Evolutionary conservation across 92 coral and sea anemone species (phyloP).

Genomic region (Palythoa grandis): DNA sequence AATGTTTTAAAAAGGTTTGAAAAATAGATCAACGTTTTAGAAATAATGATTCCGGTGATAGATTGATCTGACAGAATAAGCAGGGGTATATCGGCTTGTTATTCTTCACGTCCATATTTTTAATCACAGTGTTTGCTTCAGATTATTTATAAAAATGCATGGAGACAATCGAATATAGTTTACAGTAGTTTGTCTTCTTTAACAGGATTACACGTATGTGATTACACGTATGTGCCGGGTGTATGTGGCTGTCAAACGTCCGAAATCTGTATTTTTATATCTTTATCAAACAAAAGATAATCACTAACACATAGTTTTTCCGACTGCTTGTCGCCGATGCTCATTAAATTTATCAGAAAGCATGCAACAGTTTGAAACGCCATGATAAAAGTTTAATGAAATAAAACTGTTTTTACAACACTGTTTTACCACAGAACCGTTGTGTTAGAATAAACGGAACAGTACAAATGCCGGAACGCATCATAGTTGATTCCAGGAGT

Average conservation of each 20-base stretch:
- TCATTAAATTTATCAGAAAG: neutral
- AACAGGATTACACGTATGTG: too few species aligned
- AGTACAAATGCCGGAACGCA: neutral
- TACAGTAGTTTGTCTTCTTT: too few species aligned
- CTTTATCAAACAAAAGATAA: neutral
- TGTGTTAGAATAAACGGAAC: neutral
- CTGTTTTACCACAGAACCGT: neutral
- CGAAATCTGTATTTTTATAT: neutral
- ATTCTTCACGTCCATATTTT: too few species aligned
- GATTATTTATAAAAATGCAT: too few species aligned
- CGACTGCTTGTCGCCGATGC: conserved; percentile 31
- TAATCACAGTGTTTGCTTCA: too few species aligned
- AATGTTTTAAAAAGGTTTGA: too few species aligned
- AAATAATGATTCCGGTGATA: too few species aligned
- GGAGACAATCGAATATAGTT: too few species aligned
- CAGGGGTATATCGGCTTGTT: too few species aligned
- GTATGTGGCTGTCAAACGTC: neutral
- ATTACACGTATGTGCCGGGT: too few species aligned
- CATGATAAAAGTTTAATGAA: neutral
- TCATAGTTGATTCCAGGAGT: neutral
- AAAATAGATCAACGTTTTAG: too few species aligned
- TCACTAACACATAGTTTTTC: neutral
- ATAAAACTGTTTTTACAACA: neutral
- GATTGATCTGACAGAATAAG: too few species aligned
- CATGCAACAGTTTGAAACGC: neutral